phyloP scores from a whole-genome alignment of 2,797 vertebrate genomes.

The Sebastolobus alascanus region DNA sequence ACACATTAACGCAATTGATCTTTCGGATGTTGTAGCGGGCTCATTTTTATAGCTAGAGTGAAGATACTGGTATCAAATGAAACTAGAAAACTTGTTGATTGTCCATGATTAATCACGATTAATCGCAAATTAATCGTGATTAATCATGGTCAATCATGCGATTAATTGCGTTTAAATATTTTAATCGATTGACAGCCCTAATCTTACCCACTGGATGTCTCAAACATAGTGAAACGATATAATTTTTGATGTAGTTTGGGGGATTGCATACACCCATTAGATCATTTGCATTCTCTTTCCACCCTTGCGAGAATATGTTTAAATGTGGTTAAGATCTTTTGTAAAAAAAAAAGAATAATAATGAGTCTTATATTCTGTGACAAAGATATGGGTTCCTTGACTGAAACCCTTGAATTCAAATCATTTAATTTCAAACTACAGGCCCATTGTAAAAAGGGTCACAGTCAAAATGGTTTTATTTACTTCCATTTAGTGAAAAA shows the following conservation, averaged over 20 bases:
- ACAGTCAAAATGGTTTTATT: constrained; percentile 42
- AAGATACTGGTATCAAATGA: too few species aligned
- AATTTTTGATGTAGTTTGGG: not conserved
- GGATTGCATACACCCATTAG: not conserved
- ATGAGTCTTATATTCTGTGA: not conserved
- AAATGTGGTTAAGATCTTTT: not conserved
- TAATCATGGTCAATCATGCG: too few species aligned
- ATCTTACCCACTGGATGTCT: not conserved
- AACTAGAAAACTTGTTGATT: too few species aligned
- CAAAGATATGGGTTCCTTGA: not conserved
- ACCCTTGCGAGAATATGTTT: not conserved
- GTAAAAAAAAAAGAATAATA: not conserved
- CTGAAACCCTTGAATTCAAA: constrained; percentile 7
- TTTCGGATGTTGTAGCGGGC: too few species aligned
- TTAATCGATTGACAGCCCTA: not conserved
- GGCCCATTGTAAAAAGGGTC: constrained; percentile 30
- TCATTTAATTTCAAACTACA: constrained; percentile 17
- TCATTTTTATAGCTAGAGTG: too few species aligned
- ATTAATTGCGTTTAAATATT: too few species aligned
- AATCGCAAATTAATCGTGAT: too few species aligned
- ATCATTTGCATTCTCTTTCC: constrained; percentile 7
- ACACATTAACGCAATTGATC: too few species aligned
- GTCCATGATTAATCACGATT: too few species aligned
- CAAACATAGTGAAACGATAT: not conserved
- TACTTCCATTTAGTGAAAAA: constrained; percentile 26